Conservation (phyloP, 2,888 invertebrate genomes). For the Hesperia comma region DNA sequence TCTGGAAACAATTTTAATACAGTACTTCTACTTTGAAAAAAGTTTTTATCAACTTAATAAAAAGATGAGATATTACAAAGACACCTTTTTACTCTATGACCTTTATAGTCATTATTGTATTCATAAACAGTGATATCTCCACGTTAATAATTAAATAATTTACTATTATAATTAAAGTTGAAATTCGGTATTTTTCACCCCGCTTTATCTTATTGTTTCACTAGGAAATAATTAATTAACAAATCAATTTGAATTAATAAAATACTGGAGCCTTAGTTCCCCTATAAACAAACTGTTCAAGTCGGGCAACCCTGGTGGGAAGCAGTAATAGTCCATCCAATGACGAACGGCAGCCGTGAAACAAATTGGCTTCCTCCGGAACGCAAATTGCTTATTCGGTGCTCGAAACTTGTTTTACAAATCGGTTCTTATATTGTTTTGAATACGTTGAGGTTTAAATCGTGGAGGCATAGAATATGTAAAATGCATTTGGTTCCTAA, state of each 20-base stretch:
- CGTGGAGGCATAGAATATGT: neutral
- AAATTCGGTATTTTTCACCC: no score
- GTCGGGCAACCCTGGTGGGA: conserved; percentile 51
- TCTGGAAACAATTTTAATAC: no score
- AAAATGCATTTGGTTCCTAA: no score
- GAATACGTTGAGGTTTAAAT: neutral
- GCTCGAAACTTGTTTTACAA: conserved; percentile 45
- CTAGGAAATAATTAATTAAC: no score
- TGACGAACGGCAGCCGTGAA: conserved; percentile 57
- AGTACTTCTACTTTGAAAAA: neutral
- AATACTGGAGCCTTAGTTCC: no score
- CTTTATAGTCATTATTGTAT: neutral
- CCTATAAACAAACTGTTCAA: no score
- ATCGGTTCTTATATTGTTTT: conserved; percentile 17
- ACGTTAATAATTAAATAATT: neutral
- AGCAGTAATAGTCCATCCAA: conserved; percentile 62
- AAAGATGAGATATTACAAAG: neutral
- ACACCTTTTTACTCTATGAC: neutral
- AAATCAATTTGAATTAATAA: no score
- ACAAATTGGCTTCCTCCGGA: conserved; percentile 69
- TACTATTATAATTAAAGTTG: no score
- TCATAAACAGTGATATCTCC: neutral
- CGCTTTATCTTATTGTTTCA: no score
- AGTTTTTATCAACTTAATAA: neutral
- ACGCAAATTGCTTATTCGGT: conserved; percentile 60